phyloP scores from a whole-genome alignment of 2,113 vertebrate genomes.

The Saccopteryx bilineata region DNA sequence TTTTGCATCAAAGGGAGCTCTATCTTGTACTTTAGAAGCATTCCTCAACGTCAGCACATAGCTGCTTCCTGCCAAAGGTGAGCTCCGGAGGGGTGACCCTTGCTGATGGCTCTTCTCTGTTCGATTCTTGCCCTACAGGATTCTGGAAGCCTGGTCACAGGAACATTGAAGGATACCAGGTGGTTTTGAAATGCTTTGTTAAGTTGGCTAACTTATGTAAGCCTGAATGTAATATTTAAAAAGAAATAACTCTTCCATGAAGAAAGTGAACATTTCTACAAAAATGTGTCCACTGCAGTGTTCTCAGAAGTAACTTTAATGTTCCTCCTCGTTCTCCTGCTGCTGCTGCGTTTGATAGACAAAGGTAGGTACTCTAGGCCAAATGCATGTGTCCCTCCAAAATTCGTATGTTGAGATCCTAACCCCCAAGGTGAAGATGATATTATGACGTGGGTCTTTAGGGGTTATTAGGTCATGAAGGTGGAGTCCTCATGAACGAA shows the following conservation, averaged over 20 bases:
- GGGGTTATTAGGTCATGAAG: neutral
- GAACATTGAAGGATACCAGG: conserved; percentile 61
- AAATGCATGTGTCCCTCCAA: neutral
- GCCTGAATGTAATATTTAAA: neutral
- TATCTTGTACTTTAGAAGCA: conserved; percentile 46
- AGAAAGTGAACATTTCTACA: conserved; percentile 43
- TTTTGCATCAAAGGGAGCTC: conserved; percentile 57
- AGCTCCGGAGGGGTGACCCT: conserved; percentile 19
- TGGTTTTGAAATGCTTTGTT: conserved; percentile 76
- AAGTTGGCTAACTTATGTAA: conserved; percentile 45
- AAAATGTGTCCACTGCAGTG: neutral
- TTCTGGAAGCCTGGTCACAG: conserved; percentile 9
- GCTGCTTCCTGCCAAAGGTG: conserved; percentile 10
- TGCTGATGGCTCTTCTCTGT: conserved; percentile 24
- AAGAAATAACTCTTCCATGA: neutral
- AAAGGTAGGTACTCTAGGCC: neutral
- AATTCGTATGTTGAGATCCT: neutral
- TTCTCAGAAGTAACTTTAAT: neutral
- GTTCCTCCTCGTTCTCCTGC: neutral
- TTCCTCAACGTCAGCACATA: conserved; percentile 31
- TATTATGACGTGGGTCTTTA: neutral
- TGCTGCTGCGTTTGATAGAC: neutral
- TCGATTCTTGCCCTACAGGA: conserved; percentile 46
- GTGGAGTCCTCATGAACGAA: neutral
- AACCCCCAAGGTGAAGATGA: neutral